Percentiles rank a stretch among this genome's conserved stretches.
phyloP scores from a whole-genome alignment of 2,797 vertebrate species.

The Galagoides demidoff region DNA sequence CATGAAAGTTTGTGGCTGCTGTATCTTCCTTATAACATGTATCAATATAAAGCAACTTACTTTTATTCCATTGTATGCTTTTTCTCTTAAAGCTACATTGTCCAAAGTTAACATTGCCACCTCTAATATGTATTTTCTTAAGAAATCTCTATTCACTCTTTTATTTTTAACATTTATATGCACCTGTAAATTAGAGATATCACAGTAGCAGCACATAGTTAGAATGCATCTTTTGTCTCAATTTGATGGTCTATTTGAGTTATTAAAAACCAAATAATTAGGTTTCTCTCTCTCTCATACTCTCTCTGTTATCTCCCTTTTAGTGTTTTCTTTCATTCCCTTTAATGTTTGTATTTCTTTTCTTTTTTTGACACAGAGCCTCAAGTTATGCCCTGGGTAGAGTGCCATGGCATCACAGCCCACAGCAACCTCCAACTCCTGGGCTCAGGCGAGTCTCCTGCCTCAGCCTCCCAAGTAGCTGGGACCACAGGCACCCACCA shows the following conservation, averaged over 20 bases:
- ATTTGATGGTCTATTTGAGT: neutral
- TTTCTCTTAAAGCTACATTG: conserved; percentile 19
- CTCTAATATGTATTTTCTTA: conserved; percentile 51
- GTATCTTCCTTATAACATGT: conserved; percentile 14
- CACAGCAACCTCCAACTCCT: too few species aligned
- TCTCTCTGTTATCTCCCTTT: neutral
- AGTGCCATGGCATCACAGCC: too few species aligned
- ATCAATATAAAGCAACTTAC: neutral
- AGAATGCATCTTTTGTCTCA: conserved; percentile 34
- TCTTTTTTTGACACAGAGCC: neutral
- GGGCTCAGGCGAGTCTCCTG: too few species aligned
- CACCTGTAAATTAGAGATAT: conserved; percentile 31
- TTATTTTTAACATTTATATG: conserved; percentile 45
- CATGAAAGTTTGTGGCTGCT: neutral
- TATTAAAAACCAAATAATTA: neutral
- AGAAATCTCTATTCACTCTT: conserved; percentile 20
- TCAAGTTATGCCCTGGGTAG: too few species aligned
- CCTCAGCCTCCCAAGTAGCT: too few species aligned
- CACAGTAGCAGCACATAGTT: neutral
- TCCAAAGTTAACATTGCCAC: conserved; percentile 33
- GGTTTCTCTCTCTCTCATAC: neutral
- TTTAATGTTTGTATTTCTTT: conserved; percentile 41
- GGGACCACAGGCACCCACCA: too few species aligned
- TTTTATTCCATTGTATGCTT: conserved; percentile 34
- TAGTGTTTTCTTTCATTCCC: neutral